Conservation (phyloP, 2,888 invertebrate genomes). For the Theristus sp. region DNA sequence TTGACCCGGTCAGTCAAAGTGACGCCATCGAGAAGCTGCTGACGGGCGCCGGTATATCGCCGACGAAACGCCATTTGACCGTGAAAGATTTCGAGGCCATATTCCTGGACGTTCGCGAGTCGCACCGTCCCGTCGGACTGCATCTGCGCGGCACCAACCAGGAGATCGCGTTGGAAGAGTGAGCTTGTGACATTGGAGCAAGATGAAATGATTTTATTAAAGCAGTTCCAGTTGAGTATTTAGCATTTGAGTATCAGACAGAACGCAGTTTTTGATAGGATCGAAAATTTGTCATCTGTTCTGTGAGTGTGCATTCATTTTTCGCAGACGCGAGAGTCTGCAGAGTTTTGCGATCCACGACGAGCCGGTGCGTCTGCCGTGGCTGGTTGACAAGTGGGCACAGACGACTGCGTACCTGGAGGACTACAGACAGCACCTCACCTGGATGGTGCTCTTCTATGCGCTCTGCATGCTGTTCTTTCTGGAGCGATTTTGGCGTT, state of each 20-base stretch:
- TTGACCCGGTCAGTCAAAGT: slow-evolving; percentile 14
- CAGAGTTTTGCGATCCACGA: slow-evolving; percentile 22
- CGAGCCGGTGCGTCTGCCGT: slow-evolving; percentile 41
- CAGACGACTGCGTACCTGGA: slow-evolving; percentile 54
- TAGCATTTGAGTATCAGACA: background rate
- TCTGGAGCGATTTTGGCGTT: slow-evolving; percentile 76
- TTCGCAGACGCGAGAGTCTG: slow-evolving; percentile 20
- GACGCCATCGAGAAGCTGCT: slow-evolving; percentile 11
- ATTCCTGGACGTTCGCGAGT: slow-evolving; percentile 15
- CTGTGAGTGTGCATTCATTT: no score
- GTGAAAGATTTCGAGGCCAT: slow-evolving; percentile 23
- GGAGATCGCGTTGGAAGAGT: slow-evolving; percentile 18
- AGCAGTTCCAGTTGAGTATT: background rate
- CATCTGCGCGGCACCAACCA: slow-evolving; percentile 20
- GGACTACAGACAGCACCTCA: slow-evolving; percentile 85
- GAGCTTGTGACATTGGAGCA: no score
- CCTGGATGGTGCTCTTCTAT: slow-evolving; percentile 80
- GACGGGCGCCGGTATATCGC: slow-evolving; percentile 4
- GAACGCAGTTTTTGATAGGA: background rate
- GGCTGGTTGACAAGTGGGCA: slow-evolving; percentile 46
- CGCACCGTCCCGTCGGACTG: slow-evolving; percentile 20
- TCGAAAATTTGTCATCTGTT: background rate
- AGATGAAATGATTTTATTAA: no score
- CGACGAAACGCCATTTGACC: slow-evolving; percentile 11
- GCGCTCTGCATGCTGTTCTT: slow-evolving; percentile 83